A percentile compares a stretch with the other conserved stretches of the same genome.
Evolutionary conservation across 2,797 vertebrate genomes (phyloP).

Genomic region (Sebastes steindachneri): DNA sequence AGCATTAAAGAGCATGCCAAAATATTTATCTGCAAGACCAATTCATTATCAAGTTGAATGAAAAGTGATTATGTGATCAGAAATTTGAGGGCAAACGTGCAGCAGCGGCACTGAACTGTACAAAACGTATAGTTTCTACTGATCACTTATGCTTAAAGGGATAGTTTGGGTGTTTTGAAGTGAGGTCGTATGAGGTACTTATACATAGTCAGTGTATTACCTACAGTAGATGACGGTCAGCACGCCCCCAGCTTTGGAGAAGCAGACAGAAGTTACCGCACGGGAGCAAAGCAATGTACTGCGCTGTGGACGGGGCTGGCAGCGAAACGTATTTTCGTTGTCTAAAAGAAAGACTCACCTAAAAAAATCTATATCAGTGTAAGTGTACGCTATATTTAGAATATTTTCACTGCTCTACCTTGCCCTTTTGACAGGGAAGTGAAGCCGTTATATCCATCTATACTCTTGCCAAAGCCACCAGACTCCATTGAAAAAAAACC

Average conservation of each 20-base stretch:
- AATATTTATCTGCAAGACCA: neutral
- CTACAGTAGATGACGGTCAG: neutral
- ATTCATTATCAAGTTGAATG: neutral
- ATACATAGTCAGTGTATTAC: neutral
- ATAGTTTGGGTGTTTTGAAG: neutral
- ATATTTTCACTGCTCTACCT: neutral
- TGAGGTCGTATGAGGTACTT: neutral
- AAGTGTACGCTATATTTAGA: neutral
- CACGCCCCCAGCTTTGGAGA: neutral
- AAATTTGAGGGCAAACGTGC: neutral
- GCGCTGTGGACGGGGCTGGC: rapidly evolving
- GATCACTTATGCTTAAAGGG: neutral
- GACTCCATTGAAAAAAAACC: neutral
- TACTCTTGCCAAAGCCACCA: neutral
- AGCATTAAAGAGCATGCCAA: neutral
- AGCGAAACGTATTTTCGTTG: rapidly evolving
- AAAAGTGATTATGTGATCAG: neutral
- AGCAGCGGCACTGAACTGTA: neutral
- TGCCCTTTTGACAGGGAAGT: rapidly evolving
- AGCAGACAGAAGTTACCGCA: neutral
- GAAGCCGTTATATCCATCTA: neutral
- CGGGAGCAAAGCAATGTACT: neutral
- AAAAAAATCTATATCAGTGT: neutral
- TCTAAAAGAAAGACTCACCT: neutral
- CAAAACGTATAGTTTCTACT: neutral